Evolutionary conservation across 2,113 vertebrate genomes (phyloP), one percentile per base, ranked within the genome.

Genomic region (Muntiacus reevesi): DNA sequence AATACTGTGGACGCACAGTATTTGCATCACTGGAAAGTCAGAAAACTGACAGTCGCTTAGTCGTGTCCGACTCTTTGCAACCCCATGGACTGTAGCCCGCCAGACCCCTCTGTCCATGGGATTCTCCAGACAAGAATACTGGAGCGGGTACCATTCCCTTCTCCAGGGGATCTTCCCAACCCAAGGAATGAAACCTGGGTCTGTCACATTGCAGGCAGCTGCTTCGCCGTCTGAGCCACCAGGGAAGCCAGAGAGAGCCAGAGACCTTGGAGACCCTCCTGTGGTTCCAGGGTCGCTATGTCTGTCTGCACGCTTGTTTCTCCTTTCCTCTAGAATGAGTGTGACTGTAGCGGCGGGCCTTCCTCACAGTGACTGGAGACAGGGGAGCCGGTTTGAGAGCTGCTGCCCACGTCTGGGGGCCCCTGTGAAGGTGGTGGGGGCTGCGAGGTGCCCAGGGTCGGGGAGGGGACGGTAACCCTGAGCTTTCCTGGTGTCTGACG

Each of bases 341-440:
- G 1, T 6, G 3, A 17, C 2, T 3, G 4, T 43, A 27, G 62
- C n/a, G 17, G 16, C 67, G 23, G 19, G 45, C 64, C 30, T 23
- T 47, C 9, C 21, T 62, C 55, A 45, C 4, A 1, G 19, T 14
- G 64, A 23, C 5, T 43, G 43, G 54, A 55, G 87, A 54, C 84
- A n/a, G 8, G 45, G 7, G 67, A 33, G 52, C 52, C 7, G 2
- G 27, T 27, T 6, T n/a, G 57, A 9, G 16, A 5, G 28, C 15
- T 30, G 54, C 15, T 14, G 33, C 30, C 40, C 8, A 0, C 5
- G 5, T 4, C 2, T 6, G 1, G 0, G 1, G 2, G 27, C 36
- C 33, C n/a, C 52, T 4, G 33, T 47, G 89, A 25, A 17, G 45
- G 45, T 25, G 33, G 52, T 2, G 3, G 19, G 12, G 15, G 23